Evolutionary conservation across 1,140 invertebrate species (phyloP).

Genomic region (Tetragonula clypearis): DNA sequence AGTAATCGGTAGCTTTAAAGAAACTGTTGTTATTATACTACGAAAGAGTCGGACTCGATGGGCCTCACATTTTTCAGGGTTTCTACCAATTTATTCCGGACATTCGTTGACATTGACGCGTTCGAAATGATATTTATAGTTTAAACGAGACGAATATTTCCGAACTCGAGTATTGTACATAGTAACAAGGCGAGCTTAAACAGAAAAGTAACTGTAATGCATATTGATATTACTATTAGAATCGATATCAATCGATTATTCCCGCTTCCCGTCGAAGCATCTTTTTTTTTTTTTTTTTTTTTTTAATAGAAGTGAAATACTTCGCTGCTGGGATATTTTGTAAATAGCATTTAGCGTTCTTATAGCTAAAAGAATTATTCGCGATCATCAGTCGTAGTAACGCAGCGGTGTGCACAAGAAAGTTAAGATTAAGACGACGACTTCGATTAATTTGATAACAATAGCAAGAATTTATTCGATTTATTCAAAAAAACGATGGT

Average conservation of each 20-base stretch:
- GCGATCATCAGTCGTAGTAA: not conserved
- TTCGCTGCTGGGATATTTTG: constrained; percentile 17
- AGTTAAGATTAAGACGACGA: not conserved
- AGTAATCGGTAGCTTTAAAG: constrained; percentile 19
- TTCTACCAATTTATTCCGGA: constrained; percentile 47
- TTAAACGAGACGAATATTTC: constrained; percentile 7
- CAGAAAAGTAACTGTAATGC: constrained; percentile 6
- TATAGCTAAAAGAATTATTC: not conserved
- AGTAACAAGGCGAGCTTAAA: constrained; percentile 41
- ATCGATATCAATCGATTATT: constrained; percentile 4
- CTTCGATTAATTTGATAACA: not conserved
- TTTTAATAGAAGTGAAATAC: not conserved
- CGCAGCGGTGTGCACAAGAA: not conserved
- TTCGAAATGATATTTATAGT: constrained; percentile 22
- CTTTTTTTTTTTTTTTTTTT: not conserved
- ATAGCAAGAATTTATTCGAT: not conserved
- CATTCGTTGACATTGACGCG: constrained; percentile 21
- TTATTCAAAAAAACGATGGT: not conserved
- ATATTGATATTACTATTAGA: constrained; percentile 5
- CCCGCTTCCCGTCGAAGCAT: constrained; percentile 6
- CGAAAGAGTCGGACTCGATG: constrained; percentile 42
- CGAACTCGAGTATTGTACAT: constrained; percentile 35
- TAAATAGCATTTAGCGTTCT: constrained; percentile 43
- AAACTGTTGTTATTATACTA: constrained; percentile 40
- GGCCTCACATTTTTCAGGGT: constrained; percentile 60